A percentile compares a stretch with the other conserved stretches of the same genome.
phyloP scores from a whole-genome alignment of 2,113 vertebrate species.

The Loxodonta africana region DNA sequence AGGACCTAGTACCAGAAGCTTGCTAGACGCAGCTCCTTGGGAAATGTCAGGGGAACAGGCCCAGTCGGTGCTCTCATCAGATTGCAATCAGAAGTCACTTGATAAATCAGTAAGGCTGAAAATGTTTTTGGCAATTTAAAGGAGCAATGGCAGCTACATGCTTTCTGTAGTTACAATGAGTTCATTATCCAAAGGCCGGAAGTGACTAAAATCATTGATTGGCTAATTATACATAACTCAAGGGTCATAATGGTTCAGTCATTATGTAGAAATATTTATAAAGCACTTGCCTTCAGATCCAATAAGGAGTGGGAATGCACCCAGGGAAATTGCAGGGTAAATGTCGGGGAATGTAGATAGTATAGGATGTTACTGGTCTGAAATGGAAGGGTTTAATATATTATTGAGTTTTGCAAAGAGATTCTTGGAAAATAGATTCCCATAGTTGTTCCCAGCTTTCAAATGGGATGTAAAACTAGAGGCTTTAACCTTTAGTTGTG shows the following conservation, averaged over 20 bases:
- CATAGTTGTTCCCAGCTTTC: conserved; percentile 70
- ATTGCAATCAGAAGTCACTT: conserved; percentile 75
- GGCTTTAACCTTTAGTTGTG: conserved; percentile 69
- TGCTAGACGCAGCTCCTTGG: neutral
- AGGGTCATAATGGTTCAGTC: conserved; percentile 72
- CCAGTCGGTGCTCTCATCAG: conserved; percentile 62
- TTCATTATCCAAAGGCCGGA: conserved; percentile 77
- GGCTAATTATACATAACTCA: conserved; percentile 79
- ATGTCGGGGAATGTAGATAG: conserved; percentile 66
- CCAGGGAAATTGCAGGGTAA: conserved; percentile 70
- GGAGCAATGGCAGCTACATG: conserved; percentile 70
- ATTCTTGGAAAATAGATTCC: conserved; percentile 75
- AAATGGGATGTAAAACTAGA: conserved; percentile 73
- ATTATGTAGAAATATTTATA: conserved; percentile 80
- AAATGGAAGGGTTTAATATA: conserved; percentile 72
- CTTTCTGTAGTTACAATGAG: conserved; percentile 76
- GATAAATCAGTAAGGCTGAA: conserved; percentile 77
- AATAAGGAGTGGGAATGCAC: conserved; percentile 53
- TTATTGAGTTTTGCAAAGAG: conserved; percentile 72
- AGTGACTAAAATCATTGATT: conserved; percentile 79
- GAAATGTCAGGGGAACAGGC: conserved; percentile 23
- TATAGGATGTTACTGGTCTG: conserved; percentile 59
- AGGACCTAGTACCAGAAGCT: conserved; percentile 39
- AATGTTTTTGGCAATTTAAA: conserved; percentile 78
- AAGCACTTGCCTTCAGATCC: conserved; percentile 62